phyloP scores from a whole-genome alignment of 1,140 invertebrate species.

The Diprion similis region DNA sequence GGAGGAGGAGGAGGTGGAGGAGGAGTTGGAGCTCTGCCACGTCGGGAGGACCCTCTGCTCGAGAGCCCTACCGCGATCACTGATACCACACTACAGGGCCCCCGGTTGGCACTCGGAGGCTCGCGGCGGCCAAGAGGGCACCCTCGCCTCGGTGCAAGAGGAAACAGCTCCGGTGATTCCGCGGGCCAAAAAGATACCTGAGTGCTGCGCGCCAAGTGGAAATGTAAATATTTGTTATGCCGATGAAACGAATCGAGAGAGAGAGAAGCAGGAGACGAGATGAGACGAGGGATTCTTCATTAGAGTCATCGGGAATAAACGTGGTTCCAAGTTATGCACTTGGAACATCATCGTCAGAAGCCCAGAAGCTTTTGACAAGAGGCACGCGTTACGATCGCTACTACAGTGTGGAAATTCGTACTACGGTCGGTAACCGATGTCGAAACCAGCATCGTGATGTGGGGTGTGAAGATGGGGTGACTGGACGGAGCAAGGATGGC shows the following conservation, averaged over 20 bases:
- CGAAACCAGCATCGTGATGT: no score
- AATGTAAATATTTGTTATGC: background rate
- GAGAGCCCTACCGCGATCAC: constrained; percentile 60
- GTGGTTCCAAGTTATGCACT: no score
- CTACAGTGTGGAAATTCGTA: no score
- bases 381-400: no score
- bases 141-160: background rate
- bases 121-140: constrained; percentile 22
- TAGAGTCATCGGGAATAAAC: no score
- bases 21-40: constrained; percentile 59
- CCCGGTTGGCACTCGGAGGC: constrained; percentile 45
- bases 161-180: background rate
- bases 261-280: background rate
- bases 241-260: background rate
- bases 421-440: no score
- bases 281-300: no score
- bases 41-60: constrained; percentile 52
- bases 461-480: no score
- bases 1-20: constrained; percentile 22
- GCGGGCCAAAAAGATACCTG: no score
- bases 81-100: constrained; percentile 55
- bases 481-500: no score
- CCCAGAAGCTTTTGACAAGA: no score
- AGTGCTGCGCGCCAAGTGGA: background rate
- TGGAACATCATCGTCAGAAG: no score